Evolutionary conservation across 1,140 invertebrate genomes (phyloP), one percentile per base, ranked within the genome.

Genomic region (Muscidifurax raptorellus): DNA sequence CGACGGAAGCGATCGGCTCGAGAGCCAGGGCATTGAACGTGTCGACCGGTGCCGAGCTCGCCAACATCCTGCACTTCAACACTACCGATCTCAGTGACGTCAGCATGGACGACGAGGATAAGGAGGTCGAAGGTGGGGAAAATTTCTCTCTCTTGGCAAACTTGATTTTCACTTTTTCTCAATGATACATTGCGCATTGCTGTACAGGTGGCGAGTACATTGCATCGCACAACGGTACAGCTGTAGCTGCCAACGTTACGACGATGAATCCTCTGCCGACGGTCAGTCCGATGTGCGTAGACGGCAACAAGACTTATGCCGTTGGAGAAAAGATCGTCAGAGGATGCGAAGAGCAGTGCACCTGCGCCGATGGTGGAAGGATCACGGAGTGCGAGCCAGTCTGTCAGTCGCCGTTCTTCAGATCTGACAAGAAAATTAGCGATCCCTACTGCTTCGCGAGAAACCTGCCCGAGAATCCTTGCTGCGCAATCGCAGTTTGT

Each of bases 371-470:
- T 28, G 93, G 91, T 22, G 96, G 96, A 10, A 92, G 92, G 74
- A 87, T 89, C 1, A 94, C 94, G 89, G 93, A 95, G 85, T 97
- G 96, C 89, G 93, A 94, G n/a, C 95, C 96, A 0, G 91, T 96
- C 30, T 97, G 96, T 88, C 90, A 90, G 47, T 92, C 92, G 18
- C 95, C 95, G 6, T 95, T 94, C 71, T 94, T 96, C 83, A 93
- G 94, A 80, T 93, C 94, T 4, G 95, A 95, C 36, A 93, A 94
- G 88, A 93, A 93, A 82, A 92, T 94, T 77, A 93, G 94, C 47
- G 96, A 97, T 93, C 95, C 96, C 1, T 91, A 95, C 30, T 98
- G 97, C 89, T 93, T 94, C 67, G 96, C 97, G 86, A 94, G 95
- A 86, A 93, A 94, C 12, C 86, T 93, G 12, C 93, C 94, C 18